phyloP scores from a whole-genome alignment of 2,797 vertebrate genomes.

The Apogon hyalosoma region DNA sequence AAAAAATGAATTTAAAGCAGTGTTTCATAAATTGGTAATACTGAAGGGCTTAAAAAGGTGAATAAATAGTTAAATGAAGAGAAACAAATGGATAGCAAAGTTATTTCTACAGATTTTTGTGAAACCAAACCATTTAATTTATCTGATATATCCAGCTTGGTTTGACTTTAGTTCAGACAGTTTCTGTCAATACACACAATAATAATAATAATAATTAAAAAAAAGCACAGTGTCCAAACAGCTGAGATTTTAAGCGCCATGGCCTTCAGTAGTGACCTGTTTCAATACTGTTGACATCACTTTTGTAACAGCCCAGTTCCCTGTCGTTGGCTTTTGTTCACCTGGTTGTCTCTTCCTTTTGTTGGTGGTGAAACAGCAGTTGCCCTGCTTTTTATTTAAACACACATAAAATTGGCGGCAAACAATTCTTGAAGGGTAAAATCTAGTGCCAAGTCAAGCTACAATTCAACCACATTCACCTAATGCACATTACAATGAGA shows the following conservation, averaged over 20 bases:
- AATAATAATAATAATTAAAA: no score
- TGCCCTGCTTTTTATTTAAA: slow-evolving; percentile 56
- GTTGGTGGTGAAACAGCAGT: slow-evolving; percentile 57
- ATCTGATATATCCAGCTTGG: background rate
- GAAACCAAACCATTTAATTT: background rate
- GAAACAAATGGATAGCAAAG: no score
- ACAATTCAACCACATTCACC: slow-evolving; percentile 70
- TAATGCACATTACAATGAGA: slow-evolving; percentile 68
- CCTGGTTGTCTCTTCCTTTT: slow-evolving; percentile 59
- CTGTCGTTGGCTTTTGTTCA: slow-evolving; percentile 63
- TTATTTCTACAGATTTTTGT: no score
- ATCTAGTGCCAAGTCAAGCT: slow-evolving; percentile 42
- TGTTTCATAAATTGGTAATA: slow-evolving; percentile 7
- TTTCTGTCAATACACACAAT: background rate
- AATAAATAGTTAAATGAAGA: no score
- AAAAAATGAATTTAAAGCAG: slow-evolving; percentile 1
- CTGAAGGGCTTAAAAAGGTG: no score
- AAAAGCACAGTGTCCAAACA: background rate
- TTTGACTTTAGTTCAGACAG: slow-evolving; percentile 3
- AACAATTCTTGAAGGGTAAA: slow-evolving; percentile 58
- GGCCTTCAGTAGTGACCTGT: slow-evolving; percentile 44
- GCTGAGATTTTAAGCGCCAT: slow-evolving; percentile 2
- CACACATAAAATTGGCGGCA: slow-evolving; percentile 57
- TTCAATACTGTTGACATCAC: slow-evolving; percentile 38
- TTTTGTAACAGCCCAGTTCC: slow-evolving; percentile 38